These are phyloP conservation scores for Uria aalge DNA, from an alignment of 2,113 vertebrate genomes.

Conservation along the genomic window DNA sequence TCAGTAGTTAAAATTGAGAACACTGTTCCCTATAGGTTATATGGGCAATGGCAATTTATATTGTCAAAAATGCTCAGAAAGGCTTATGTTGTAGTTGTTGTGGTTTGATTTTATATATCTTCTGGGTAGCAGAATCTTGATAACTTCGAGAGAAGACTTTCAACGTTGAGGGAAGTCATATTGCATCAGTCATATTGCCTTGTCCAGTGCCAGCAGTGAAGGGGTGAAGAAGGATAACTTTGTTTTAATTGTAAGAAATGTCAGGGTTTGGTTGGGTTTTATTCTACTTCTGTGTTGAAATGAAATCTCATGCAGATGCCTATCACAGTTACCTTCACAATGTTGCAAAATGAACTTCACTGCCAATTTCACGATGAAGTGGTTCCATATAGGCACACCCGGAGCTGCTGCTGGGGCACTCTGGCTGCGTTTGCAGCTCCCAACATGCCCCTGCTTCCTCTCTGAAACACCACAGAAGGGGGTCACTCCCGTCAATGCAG, in stretches of 20 bases:
- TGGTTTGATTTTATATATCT: background rate
- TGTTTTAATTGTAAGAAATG: background rate
- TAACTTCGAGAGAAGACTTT: background rate
- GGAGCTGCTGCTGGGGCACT: rapidly evolving
- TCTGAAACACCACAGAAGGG: background rate
- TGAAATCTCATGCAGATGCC: background rate
- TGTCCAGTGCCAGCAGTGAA: background rate
- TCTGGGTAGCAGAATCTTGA: background rate
- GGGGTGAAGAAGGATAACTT: background rate
- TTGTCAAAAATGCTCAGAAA: background rate
- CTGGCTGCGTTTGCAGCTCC: background rate
- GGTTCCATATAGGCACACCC: background rate
- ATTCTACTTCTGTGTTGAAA: background rate
- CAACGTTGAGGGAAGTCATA: background rate
- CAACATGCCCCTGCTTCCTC: background rate
- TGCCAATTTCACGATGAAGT: background rate
- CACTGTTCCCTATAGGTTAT: background rate
- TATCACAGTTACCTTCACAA: background rate
- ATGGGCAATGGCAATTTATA: background rate
- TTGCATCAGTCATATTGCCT: background rate
- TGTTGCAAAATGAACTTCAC: background rate
- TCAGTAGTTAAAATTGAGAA: background rate
- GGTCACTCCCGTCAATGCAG: background rate
- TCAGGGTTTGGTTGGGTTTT: background rate
- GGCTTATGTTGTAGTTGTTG: background rate